Percentiles rank a stretch among this genome's conserved stretches.
These are phyloP conservation scores for Villa cingulata DNA, from an alignment of 2,888 invertebrate species.

Conservation along the genomic window DNA sequence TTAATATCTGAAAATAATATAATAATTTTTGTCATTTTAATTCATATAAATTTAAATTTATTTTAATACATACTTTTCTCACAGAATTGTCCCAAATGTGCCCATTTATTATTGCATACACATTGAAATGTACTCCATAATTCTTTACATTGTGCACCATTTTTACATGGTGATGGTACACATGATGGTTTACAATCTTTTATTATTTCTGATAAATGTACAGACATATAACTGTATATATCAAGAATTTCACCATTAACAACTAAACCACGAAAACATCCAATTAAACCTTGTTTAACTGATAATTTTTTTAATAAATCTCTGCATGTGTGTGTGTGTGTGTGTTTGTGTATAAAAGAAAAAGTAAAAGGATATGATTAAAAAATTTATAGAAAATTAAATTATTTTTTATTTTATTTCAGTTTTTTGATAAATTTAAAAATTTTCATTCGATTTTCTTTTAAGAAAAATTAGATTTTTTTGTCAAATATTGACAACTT, in stretches of 20 bases:
- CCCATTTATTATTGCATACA: constrained; percentile 84
- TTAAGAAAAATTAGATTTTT: too few species aligned
- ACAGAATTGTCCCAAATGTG: constrained; percentile 79
- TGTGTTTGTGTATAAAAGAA: background rate
- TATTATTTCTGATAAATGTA: constrained; percentile 80
- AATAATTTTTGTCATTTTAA: background rate
- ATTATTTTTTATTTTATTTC: too few species aligned
- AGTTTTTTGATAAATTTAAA: too few species aligned
- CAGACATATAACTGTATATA: constrained; percentile 85
- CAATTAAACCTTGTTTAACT: constrained; percentile 78
- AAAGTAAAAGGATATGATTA: too few species aligned
- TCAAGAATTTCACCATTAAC: constrained; percentile 85
- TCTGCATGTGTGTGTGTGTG: constrained; percentile 31
- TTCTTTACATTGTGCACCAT: constrained; percentile 81
- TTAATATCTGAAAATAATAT: constrained; percentile 58
- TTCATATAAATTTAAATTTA: background rate
- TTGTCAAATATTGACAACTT: too few species aligned
- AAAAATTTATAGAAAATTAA: too few species aligned
- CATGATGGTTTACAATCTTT: constrained; percentile 90
- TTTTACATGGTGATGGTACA: constrained; percentile 85
- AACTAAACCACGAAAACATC: constrained; percentile 83
- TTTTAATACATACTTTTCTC: constrained; percentile 62
- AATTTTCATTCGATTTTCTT: too few species aligned
- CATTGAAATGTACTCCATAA: constrained; percentile 87
- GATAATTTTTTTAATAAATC: constrained; percentile 69